Conservation (phyloP, 2,113 vertebrate species). For the Xiphophorus hellerii region DNA sequence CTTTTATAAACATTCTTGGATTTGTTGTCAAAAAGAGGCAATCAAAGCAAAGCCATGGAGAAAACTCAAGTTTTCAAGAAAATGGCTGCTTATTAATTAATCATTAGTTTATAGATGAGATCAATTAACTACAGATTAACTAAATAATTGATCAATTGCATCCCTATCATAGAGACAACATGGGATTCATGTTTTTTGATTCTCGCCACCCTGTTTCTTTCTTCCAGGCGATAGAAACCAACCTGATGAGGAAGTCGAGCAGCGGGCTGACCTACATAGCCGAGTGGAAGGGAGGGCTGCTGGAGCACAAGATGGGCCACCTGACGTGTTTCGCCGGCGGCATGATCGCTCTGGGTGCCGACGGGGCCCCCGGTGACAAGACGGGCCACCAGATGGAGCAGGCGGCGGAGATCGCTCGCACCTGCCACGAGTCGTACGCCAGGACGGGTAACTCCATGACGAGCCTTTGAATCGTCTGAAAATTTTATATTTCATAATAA, state of each 20-base stretch:
- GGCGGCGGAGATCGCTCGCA: constrained; percentile 94
- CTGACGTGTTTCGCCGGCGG: constrained; percentile 97
- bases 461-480: not conserved
- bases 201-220: not conserved
- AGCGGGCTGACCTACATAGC: constrained; percentile 94
- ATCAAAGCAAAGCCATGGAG: too few relatives aligned
- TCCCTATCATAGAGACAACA: too few relatives aligned
- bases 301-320: constrained; percentile 99
- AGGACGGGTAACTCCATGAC: constrained; percentile 85
- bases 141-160: too few relatives aligned
- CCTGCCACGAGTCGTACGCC: constrained; percentile 95
- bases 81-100: too few relatives aligned
- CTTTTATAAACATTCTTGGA: too few relatives aligned
- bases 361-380: constrained; percentile 86
- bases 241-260: constrained; percentile 92
- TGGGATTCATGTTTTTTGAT: too few relatives aligned
- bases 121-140: too few relatives aligned
- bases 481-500: not conserved
- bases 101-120: too few relatives aligned
- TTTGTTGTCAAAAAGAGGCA: too few relatives aligned
- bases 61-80: too few relatives aligned
- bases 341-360: constrained; percentile 96
- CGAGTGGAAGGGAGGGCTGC: constrained; percentile 96
- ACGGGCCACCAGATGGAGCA: constrained; percentile 93
- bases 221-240: constrained; percentile 91